Evolutionary conservation across 2,888 invertebrate genomes (phyloP).

Genomic region (Arctia plantaginis): DNA sequence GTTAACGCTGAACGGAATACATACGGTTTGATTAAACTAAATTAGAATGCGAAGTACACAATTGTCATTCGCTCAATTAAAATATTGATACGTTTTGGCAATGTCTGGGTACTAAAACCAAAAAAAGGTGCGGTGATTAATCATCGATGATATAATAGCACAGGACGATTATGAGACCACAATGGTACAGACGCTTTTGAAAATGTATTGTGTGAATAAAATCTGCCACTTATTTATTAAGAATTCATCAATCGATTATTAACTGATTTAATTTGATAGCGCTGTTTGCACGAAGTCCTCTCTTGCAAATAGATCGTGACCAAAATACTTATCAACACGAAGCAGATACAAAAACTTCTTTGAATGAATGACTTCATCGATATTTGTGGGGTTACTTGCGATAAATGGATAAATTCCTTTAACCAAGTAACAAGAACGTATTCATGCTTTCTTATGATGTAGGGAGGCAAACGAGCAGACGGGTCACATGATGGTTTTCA

Average conservation of each 20-base stretch:
- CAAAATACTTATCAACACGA: constrained; percentile 4
- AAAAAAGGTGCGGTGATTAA: constrained; percentile 25
- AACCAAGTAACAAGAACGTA: background rate
- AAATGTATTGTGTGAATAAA: constrained; percentile 28
- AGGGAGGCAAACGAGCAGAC: too few species aligned
- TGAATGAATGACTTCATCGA: constrained; percentile 6
- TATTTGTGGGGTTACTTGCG: background rate
- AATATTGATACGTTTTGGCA: constrained; percentile 34
- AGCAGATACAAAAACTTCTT: background rate
- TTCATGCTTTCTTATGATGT: background rate
- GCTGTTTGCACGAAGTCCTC: background rate
- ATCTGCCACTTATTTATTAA: constrained; percentile 16
- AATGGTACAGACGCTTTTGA: constrained; percentile 3
- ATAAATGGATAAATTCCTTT: background rate
- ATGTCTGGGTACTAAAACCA: constrained; percentile 35
- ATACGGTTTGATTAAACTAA: constrained; percentile 57
- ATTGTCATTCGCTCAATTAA: constrained; percentile 39
- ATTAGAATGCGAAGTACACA: constrained; percentile 56
- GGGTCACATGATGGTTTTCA: too few species aligned
- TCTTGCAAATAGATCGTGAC: background rate
- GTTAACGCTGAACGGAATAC: constrained; percentile 47
- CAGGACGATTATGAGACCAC: constrained; percentile 6
- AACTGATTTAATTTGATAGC: background rate
- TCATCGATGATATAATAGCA: constrained; percentile 30
- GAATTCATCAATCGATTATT: constrained; percentile 8